Evolutionary conservation across 2,888 invertebrate genomes (phyloP).

Genomic region (Lasioglossum lativentre): DNA sequence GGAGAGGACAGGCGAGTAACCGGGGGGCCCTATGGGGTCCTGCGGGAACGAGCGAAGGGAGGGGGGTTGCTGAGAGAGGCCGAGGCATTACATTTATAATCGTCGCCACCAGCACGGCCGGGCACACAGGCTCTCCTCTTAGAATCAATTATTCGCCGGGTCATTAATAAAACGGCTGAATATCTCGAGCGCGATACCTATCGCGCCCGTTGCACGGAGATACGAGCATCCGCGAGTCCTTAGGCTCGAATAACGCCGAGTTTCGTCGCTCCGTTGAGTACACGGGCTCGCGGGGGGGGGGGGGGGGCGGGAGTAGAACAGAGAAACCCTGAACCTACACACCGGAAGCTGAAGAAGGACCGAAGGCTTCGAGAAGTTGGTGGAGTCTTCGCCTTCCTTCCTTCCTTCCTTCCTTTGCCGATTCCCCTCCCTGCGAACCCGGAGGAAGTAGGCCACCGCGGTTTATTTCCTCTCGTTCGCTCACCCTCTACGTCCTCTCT

Average conservation of each 20-base stretch:
- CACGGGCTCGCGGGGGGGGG: constrained; percentile 8
- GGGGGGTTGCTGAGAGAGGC: too few relatives aligned
- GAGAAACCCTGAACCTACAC: background rate
- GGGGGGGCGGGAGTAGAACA: background rate
- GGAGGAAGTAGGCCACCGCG: constrained; percentile 70
- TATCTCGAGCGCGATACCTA: constrained; percentile 59
- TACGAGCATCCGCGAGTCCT: constrained; percentile 27
- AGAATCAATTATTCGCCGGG: constrained; percentile 59
- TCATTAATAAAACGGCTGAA: constrained; percentile 43
- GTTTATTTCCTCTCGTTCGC: constrained; percentile 70
- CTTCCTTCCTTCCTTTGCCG: constrained; percentile 42
- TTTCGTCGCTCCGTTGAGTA: constrained; percentile 53
- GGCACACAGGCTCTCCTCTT: constrained; percentile 30
- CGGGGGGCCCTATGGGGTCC: background rate
- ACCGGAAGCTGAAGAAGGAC: constrained; percentile 17
- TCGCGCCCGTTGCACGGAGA: constrained; percentile 37
- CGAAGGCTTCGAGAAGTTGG: constrained; percentile 54
- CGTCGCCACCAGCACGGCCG: constrained; percentile 32
- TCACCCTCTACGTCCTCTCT: background rate
- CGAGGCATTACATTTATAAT: constrained; percentile 59
- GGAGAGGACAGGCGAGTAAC: background rate
- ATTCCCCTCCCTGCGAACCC: constrained; percentile 47
- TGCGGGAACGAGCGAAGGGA: background rate
- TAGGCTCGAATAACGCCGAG: constrained; percentile 39
- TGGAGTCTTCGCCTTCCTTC: constrained; percentile 52